phyloP scores from a whole-genome alignment of 2,888 invertebrate genomes.

The Timandra comae region DNA sequence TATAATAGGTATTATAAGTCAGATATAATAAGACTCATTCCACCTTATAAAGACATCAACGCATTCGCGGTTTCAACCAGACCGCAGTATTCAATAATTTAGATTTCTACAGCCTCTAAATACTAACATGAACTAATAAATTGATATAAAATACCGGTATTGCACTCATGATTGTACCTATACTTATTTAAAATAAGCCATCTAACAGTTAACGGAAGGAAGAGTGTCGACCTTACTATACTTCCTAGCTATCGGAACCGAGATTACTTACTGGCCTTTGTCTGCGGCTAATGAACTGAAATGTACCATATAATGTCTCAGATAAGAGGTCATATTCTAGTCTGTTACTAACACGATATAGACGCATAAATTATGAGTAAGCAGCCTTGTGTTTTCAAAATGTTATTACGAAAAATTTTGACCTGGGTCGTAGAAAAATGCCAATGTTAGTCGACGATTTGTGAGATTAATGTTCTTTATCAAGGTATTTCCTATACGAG shows the following conservation, averaged over 20 bases:
- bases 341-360: no score
- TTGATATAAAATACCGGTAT: background rate
- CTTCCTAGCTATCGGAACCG: slow-evolving; percentile 56
- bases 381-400: no score
- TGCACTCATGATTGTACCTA: background rate
- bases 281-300: slow-evolving; percentile 29
- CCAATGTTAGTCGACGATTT: no score
- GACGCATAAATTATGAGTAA: no score
- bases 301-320: slow-evolving; percentile 8
- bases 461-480: no score
- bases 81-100: no score
- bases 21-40: no score
- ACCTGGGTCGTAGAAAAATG: no score
- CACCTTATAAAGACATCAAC: slow-evolving; percentile 13
- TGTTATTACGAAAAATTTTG: no score
- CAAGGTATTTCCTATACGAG: no score
- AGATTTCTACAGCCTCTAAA: slow-evolving; percentile 3
- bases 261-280: slow-evolving; percentile 33
- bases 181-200: slow-evolving; percentile 13
- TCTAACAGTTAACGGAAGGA: slow-evolving; percentile 53
- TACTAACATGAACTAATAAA: background rate
- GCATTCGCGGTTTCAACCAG: slow-evolving; percentile 2
- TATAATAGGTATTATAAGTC: no score
- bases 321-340: no score
- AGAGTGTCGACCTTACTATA: slow-evolving; percentile 54